phyloP scores from a whole-genome alignment of 2,888 invertebrate genomes.

The Eupithecia insigniata region DNA sequence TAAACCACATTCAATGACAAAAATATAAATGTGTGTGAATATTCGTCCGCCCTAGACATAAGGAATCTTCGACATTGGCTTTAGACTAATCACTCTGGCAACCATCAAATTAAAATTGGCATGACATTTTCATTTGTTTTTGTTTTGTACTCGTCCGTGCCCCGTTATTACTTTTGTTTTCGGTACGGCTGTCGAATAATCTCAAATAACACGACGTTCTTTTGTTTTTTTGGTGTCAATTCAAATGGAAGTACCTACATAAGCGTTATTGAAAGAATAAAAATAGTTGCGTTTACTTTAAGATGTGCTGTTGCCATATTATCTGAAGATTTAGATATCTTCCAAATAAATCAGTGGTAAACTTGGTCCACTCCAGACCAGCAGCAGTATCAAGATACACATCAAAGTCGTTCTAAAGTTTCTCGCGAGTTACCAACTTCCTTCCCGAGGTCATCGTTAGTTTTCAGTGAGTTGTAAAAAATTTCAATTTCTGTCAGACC shows the following conservation, averaged over 20 bases:
- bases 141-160: constrained; percentile 5
- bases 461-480: not conserved
- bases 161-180: constrained; percentile 13
- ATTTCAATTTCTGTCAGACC: not conserved
- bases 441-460: not conserved
- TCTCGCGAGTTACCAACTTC: not conserved
- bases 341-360: not conserved
- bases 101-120: constrained; percentile 32
- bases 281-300: no score
- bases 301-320: no score
- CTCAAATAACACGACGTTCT: not conserved
- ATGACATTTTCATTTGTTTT: constrained; percentile 21
- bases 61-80: constrained; percentile 21
- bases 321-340: not conserved
- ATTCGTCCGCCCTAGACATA: constrained; percentile 18
- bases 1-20: not conserved
- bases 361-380: not conserved
- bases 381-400: not conserved
- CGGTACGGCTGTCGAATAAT: not conserved
- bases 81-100: constrained; percentile 33
- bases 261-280: not conserved
- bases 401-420: not conserved
- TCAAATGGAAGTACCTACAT: not conserved
- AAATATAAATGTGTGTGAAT: not conserved
- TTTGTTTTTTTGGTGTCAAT: not conserved